Percentiles rank a stretch among this genome's conserved stretches.
phyloP scores from a whole-genome alignment of 2,888 invertebrate genomes.

The Acrobasis repandana region DNA sequence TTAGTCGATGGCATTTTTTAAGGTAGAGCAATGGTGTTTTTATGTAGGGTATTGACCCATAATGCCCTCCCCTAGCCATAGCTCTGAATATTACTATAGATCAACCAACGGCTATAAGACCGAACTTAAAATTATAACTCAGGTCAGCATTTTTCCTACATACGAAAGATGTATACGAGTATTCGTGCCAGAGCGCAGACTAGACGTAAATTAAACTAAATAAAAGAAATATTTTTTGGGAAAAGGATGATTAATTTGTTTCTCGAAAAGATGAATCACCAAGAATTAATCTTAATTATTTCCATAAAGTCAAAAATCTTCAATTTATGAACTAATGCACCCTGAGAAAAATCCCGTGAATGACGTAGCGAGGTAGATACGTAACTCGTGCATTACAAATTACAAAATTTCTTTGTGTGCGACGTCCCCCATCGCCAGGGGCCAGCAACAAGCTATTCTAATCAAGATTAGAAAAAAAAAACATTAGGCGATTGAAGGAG shows the following conservation, averaged over 20 bases:
- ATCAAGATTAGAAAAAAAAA: conserved; percentile 54
- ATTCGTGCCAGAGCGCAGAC: no score
- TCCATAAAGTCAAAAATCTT: neutral
- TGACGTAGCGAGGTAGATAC: conserved; percentile 1
- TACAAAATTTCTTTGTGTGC: conserved; percentile 11
- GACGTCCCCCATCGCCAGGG: conserved; percentile 24
- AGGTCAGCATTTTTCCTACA: no score
- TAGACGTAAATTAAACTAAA: no score
- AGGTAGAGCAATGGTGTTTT: no score
- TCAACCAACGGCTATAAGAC: no score
- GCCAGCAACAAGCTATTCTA: conserved; percentile 53
- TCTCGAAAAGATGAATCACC: neutral
- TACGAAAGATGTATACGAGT: no score
- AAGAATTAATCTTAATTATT: neutral
- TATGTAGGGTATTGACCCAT: no score
- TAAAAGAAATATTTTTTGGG: neutral
- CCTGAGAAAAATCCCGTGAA: neutral
- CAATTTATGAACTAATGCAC: neutral
- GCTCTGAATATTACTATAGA: no score
- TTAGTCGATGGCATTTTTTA: no score
- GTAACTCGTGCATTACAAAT: conserved; percentile 18
- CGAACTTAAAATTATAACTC: no score
- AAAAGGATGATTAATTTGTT: neutral
- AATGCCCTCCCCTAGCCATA: no score
- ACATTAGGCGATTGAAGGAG: conserved; percentile 37